A percentile compares a stretch with the other conserved stretches of the same genome.
These are phyloP conservation scores for Drosophila murphyi DNA, from an alignment of 1,140 invertebrate genomes.

Conservation along the genomic window DNA sequence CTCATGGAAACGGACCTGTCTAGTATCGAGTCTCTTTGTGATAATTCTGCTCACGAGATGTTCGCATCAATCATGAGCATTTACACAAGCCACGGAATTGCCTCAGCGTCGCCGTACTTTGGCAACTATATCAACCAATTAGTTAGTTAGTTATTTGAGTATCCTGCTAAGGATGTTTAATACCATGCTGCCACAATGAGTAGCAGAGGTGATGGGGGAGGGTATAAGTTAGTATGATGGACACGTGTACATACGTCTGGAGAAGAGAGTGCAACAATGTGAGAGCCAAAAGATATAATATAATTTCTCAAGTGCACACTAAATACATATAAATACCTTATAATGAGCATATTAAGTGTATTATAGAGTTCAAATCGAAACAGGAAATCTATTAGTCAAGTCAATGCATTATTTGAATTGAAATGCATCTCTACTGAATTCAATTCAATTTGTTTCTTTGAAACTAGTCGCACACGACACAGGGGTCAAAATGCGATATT, in stretches of 20 bases:
- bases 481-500: too few species aligned
- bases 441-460: background rate
- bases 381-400: background rate
- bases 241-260: slow-evolving; percentile 40
- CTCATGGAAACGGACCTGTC: slow-evolving; percentile 38
- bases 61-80: slow-evolving; percentile 64
- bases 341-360: slow-evolving; percentile 24
- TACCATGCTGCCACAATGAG: background rate
- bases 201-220: background rate
- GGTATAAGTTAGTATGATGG: background rate
- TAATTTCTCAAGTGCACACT: slow-evolving; percentile 8
- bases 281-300: slow-evolving; percentile 15
- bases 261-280: background rate
- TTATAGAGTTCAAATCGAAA: slow-evolving; percentile 6
- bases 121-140: slow-evolving; percentile 79
- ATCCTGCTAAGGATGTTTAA: slow-evolving; percentile 13
- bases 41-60: slow-evolving; percentile 48
- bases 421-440: slow-evolving; percentile 10
- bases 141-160: slow-evolving; percentile 71
- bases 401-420: slow-evolving; percentile 12
- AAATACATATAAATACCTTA: slow-evolving; percentile 15
- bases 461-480: too few species aligned
- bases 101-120: slow-evolving; percentile 28
- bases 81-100: slow-evolving; percentile 14
- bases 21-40: slow-evolving; percentile 61